Evolutionary conservation across 2,113 vertebrate genomes (phyloP).

Genomic region (Stercorarius parasiticus): DNA sequence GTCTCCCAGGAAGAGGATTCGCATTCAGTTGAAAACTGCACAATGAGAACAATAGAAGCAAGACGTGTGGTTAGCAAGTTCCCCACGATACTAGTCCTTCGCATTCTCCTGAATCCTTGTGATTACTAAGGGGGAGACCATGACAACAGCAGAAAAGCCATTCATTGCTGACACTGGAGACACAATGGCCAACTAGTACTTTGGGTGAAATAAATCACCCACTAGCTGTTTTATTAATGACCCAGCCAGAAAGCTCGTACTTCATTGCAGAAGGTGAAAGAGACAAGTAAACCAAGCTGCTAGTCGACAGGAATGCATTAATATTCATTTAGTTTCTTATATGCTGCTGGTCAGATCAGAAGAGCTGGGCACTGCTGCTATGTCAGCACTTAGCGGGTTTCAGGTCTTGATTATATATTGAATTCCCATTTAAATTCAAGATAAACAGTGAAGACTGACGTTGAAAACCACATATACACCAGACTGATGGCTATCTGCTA

Average conservation of each 20-base stretch:
- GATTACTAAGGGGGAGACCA: constrained; percentile 48
- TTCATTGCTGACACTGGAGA: constrained; percentile 40
- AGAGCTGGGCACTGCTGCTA: neutral
- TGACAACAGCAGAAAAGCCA: constrained; percentile 61
- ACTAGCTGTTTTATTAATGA: constrained; percentile 42
- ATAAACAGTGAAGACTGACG: neutral
- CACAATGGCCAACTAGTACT: constrained; percentile 45
- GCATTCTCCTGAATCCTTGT: constrained; percentile 25
- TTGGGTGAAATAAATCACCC: constrained; percentile 48
- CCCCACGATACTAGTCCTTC: neutral
- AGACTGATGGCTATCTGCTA: neutral
- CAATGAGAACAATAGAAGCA: constrained; percentile 1
- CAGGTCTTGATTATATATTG: neutral
- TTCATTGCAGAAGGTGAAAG: constrained; percentile 49
- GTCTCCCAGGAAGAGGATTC: constrained; percentile 26
- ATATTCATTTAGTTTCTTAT: constrained; percentile 35
- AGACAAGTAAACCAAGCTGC: constrained; percentile 34
- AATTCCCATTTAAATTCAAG: constrained; percentile 4
- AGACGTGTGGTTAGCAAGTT: constrained; percentile 1
- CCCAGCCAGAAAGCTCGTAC: constrained; percentile 20
- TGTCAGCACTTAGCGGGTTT: neutral
- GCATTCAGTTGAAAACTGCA: neutral
- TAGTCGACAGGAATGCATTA: constrained; percentile 24
- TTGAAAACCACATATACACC: neutral
- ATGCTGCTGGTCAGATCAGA: neutral